Evolutionary conservation across 2,797 vertebrate species (phyloP).

Genomic region (Amblyraja radiata): DNA sequence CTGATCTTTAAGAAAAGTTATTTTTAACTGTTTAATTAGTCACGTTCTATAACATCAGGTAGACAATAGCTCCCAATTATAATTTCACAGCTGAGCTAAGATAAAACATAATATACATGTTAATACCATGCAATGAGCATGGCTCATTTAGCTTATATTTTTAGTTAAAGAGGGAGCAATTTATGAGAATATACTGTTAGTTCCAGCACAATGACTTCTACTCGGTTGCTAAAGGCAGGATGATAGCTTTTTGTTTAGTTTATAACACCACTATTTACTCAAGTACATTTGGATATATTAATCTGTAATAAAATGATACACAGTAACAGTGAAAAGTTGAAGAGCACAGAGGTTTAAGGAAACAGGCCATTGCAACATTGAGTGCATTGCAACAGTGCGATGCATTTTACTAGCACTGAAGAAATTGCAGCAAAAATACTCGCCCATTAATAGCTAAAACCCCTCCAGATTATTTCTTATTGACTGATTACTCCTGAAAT

Average conservation of each 20-base stretch:
- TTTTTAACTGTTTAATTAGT: not conserved
- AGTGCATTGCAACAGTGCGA: too few relatives aligned
- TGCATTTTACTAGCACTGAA: not conserved
- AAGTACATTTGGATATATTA: not conserved
- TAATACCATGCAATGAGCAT: not conserved
- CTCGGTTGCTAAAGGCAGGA: not conserved
- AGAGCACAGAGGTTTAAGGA: not conserved
- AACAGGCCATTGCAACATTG: too few relatives aligned
- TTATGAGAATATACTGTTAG: not conserved
- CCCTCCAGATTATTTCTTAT: not conserved
- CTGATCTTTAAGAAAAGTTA: not conserved
- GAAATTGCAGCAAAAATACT: not conserved
- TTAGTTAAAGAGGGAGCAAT: not conserved
- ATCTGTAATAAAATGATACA: not conserved
- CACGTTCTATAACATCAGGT: not conserved
- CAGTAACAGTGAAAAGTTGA: not conserved
- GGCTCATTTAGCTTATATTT: not conserved
- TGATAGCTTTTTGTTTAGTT: not conserved
- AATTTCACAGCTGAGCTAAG: not conserved
- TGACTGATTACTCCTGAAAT: too few relatives aligned
- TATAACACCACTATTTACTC: too few relatives aligned
- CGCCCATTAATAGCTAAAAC: not conserved
- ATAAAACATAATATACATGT: not conserved
- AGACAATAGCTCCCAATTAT: conserved; percentile 11
- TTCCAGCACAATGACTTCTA: not conserved